phyloP scores from a whole-genome alignment of 2,797 vertebrate species.

The Microtus obscurus region DNA sequence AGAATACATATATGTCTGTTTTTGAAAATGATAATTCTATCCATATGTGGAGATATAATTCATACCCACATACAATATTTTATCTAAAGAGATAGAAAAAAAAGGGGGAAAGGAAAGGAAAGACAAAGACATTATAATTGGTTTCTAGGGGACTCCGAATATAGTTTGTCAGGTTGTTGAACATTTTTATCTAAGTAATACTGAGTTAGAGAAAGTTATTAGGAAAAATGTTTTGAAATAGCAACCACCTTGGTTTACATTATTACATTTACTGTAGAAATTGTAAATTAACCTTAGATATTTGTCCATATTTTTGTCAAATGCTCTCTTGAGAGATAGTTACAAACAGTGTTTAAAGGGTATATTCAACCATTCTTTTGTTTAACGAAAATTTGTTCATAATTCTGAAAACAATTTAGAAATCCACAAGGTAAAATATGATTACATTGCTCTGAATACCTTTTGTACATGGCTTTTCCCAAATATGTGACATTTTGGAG shows the following conservation, averaged over 20 bases:
- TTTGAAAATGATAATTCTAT: not conserved
- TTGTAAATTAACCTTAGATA: not conserved
- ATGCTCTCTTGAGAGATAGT: not conserved
- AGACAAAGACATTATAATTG: not conserved
- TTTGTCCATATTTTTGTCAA: constrained; percentile 38
- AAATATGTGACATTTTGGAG: not conserved
- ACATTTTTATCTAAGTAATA: not conserved
- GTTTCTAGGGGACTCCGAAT: not conserved
- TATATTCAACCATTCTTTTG: not conserved
- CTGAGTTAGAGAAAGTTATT: not conserved
- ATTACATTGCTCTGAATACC: not conserved
- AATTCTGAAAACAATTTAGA: not conserved
- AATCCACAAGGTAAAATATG: not conserved
- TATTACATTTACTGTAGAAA: not conserved
- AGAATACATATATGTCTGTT: not conserved
- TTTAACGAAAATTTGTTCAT: not conserved
- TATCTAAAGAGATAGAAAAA: not conserved
- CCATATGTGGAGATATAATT: not conserved
- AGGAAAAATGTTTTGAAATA: not conserved
- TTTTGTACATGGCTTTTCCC: not conserved
- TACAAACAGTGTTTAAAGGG: not conserved
- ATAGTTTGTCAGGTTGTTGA: not conserved
- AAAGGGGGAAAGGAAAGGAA: not conserved
- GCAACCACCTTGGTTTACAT: not conserved
- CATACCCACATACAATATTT: not conserved